A percentile compares a stretch with the other conserved stretches of the same genome.
These are phyloP conservation scores for Allolobophora icterica DNA, from an alignment of 2,888 invertebrate genomes.

Conservation along the genomic window DNA sequence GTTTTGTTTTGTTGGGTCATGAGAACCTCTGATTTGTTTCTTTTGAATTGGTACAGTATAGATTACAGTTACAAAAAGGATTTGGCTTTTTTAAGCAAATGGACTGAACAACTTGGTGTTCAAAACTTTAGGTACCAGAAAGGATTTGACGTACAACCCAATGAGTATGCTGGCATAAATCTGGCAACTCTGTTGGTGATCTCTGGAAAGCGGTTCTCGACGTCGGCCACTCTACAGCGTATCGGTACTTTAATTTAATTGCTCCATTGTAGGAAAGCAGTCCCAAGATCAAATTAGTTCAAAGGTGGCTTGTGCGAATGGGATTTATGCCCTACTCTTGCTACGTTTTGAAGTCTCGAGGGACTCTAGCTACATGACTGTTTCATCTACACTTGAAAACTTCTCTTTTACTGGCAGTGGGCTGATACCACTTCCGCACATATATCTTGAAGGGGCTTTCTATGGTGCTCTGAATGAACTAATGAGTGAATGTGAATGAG, in stretches of 20 bases:
- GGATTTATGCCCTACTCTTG: background rate
- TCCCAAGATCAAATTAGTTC: background rate
- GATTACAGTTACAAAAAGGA: background rate
- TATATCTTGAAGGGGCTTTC: background rate
- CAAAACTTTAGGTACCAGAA: conserved; percentile 75
- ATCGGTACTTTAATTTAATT: conserved; percentile 74
- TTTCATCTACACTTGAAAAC: background rate
- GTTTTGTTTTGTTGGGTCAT: no score
- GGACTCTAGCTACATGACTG: background rate
- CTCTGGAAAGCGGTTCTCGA: conserved; percentile 89
- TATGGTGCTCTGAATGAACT: background rate
- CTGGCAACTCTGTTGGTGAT: conserved; percentile 94
- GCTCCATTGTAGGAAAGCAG: background rate
- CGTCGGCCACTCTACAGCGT: conserved; percentile 66
- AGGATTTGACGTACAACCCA: conserved; percentile 94
- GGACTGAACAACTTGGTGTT: background rate
- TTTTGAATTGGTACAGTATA: no score
- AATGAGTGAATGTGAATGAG: background rate
- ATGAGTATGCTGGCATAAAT: conserved; percentile 98
- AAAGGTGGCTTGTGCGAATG: background rate
- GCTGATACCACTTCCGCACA: no score
- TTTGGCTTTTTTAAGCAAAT: background rate
- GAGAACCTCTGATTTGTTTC: no score
- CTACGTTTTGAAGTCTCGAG: background rate
- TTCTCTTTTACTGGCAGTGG: background rate